Percentiles rank a stretch among this genome's conserved stretches.
These are phyloP conservation scores for Drosophila nikananu DNA, from an alignment of 1,140 invertebrate genomes.

Conservation along the genomic window DNA sequence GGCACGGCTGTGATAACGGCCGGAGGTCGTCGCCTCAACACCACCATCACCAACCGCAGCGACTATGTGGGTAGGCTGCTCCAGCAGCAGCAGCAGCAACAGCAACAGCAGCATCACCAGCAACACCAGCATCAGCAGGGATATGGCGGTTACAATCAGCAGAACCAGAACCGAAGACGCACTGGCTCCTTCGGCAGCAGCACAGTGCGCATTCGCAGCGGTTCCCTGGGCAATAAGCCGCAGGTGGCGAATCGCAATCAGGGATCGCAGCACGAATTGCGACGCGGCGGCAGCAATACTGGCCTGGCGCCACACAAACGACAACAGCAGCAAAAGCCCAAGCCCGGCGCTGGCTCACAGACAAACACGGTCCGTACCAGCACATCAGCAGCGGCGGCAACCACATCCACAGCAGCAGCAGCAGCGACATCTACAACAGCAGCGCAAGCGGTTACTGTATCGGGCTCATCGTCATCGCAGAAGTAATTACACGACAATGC, in stretches of 20 bases:
- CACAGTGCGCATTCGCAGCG: slow-evolving; percentile 85
- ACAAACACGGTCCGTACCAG: slow-evolving; percentile 42
- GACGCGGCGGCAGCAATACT: slow-evolving; percentile 77
- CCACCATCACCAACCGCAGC: slow-evolving; percentile 83
- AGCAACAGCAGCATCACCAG: slow-evolving; percentile 67
- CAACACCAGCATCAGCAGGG: slow-evolving; percentile 51
- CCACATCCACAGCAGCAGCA: slow-evolving; percentile 8
- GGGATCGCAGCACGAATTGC: slow-evolving; percentile 73
- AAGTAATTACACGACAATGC: slow-evolving; percentile 55
- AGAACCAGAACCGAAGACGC: slow-evolving; percentile 71
- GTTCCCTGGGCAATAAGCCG: slow-evolving; percentile 81
- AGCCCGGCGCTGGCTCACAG: slow-evolving; percentile 48
- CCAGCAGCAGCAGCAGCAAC: slow-evolving; percentile 75
- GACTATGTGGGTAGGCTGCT: slow-evolving; percentile 81
- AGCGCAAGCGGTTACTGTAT: slow-evolving; percentile 26
- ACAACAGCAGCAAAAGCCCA: slow-evolving; percentile 58
- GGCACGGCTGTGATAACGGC: slow-evolving; percentile 70
- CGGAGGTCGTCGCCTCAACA: slow-evolving; percentile 76
- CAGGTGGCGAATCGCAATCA: slow-evolving; percentile 79
- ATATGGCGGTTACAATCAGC: slow-evolving; percentile 65
- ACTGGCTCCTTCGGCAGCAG: slow-evolving; percentile 84
- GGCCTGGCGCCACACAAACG: slow-evolving; percentile 67
- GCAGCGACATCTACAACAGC: slow-evolving; percentile 18
- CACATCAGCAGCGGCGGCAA: slow-evolving; percentile 42
- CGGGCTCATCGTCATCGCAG: slow-evolving; percentile 69